Evolutionary conservation across 2,888 invertebrate genomes (phyloP).

Genomic region (Masnerella sp.): DNA sequence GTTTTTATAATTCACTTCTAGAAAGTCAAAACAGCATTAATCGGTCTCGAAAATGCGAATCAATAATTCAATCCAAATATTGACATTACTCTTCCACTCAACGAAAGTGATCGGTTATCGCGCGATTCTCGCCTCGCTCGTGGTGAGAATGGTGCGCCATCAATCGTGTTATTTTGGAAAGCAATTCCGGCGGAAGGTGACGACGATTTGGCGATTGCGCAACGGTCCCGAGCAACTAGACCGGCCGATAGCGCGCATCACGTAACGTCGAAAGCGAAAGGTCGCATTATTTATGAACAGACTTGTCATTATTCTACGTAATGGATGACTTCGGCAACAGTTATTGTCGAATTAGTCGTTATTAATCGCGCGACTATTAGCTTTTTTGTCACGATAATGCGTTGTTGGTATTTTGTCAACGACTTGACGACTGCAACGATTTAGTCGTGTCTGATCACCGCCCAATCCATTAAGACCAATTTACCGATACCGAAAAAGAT

Average conservation of each 20-base stretch:
- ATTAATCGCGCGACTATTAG: constrained; percentile 27
- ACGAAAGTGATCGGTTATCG: constrained; percentile 9
- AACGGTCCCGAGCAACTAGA: constrained; percentile 19
- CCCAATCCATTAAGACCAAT: constrained; percentile 25
- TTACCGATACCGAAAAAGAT: constrained; percentile 17
- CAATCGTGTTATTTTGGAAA: constrained; percentile 42
- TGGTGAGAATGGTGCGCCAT: background rate
- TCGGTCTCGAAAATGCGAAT: too few relatives aligned
- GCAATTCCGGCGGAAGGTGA: constrained; percentile 16
- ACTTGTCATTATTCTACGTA: constrained; percentile 20
- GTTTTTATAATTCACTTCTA: background rate
- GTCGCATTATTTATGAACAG: constrained; percentile 33
- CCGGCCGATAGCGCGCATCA: constrained; percentile 7
- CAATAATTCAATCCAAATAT: background rate
- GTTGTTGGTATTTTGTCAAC: constrained; percentile 24
- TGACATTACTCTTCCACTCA: background rate
- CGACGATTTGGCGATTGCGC: constrained; percentile 25
- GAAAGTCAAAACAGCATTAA: constrained; percentile 2
- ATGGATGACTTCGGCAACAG: constrained; percentile 12
- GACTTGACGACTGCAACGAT: constrained; percentile 14
- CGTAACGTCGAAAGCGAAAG: constrained; percentile 50
- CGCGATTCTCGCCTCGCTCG: constrained; percentile 1
- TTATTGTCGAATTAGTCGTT: constrained; percentile 41
- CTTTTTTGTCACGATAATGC: constrained; percentile 27
- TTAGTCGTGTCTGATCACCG: constrained; percentile 15